Percentiles rank a stretch among this genome's conserved stretches.
phyloP scores from a whole-genome alignment of 2,888 invertebrate genomes.

The Troilus luridus region DNA sequence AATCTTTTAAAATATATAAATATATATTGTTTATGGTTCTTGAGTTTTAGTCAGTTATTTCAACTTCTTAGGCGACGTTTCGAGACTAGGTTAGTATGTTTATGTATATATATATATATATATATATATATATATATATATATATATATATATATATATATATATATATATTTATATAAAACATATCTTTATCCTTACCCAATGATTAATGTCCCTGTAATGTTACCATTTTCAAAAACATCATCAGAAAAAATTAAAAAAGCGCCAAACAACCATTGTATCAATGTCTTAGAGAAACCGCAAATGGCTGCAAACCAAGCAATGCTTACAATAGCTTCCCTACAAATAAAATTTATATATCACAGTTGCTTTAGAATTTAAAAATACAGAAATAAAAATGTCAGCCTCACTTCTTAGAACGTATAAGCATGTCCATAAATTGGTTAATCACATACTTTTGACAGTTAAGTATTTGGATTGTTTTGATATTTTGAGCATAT shows the following conservation, averaged over 20 bases:
- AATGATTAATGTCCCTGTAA: neutral
- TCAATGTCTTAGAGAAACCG: neutral
- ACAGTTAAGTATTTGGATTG: slow-evolving; percentile 69
- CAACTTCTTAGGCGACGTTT: no score
- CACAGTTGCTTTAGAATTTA: neutral
- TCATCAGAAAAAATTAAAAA: neutral
- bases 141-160: no score
- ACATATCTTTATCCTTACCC: neutral
- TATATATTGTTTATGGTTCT: no score
- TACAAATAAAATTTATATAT: slow-evolving; percentile 20
- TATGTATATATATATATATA: no score
- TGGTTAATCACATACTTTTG: slow-evolving; percentile 69
- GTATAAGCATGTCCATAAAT: slow-evolving; percentile 68
- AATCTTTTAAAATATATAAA: no score
- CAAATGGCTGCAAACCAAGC: neutral
- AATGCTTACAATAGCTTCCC: slow-evolving; percentile 39
- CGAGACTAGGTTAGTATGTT: no score
- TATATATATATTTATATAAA: no score
- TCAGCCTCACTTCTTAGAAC: slow-evolving; percentile 68
- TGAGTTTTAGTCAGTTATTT: no score
- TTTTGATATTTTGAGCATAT: slow-evolving; percentile 70
- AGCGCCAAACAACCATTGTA: neutral
- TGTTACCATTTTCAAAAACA: neutral
- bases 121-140: no score
- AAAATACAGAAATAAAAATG: neutral